Evolutionary conservation across 1,140 invertebrate species (phyloP).

Genomic region (Zaprionus vittiger): DNA sequence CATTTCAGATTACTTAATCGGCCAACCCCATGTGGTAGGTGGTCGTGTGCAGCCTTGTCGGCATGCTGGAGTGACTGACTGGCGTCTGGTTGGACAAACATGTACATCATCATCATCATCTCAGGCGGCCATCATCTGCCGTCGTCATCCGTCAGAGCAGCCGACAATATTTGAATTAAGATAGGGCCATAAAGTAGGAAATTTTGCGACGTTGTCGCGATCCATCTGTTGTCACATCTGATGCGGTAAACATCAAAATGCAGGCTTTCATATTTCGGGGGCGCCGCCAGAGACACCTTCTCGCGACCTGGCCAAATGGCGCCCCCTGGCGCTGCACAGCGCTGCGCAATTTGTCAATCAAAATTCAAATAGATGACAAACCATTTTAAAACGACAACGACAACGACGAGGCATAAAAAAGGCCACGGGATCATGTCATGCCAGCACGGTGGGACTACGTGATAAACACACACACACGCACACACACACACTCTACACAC

Average conservation of each 20-base stretch:
- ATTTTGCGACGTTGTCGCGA: slow-evolving; percentile 6
- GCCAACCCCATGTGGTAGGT: background rate
- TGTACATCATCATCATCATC: slow-evolving; percentile 4
- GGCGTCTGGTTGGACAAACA: slow-evolving; percentile 70
- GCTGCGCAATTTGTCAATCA: slow-evolving; percentile 81
- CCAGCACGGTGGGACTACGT: slow-evolving; percentile 52
- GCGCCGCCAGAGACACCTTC: slow-evolving; percentile 26
- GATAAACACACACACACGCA: slow-evolving; percentile 59
- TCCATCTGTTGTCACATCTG: background rate
- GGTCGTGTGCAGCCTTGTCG: slow-evolving; percentile 14
- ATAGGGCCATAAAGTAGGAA: slow-evolving; percentile 56
- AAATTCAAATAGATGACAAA: slow-evolving; percentile 78
- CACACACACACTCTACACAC: background rate
- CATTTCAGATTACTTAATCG: slow-evolving; percentile 5
- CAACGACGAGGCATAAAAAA: slow-evolving; percentile 73
- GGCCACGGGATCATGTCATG: slow-evolving; percentile 77
- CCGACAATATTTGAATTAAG: slow-evolving; percentile 83
- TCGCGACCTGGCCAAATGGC: slow-evolving; percentile 21
- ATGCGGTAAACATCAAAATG: slow-evolving; percentile 50
- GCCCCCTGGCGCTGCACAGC: slow-evolving; percentile 39
- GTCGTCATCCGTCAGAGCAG: slow-evolving; percentile 31
- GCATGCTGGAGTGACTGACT: slow-evolving; percentile 52
- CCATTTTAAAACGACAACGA: slow-evolving; percentile 17
- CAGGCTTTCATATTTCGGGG: background rate
- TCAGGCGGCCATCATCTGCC: slow-evolving; percentile 12